Evolutionary conservation across 2,888 invertebrate species (phyloP).

Genomic region (Ditylenchus weischeri): DNA sequence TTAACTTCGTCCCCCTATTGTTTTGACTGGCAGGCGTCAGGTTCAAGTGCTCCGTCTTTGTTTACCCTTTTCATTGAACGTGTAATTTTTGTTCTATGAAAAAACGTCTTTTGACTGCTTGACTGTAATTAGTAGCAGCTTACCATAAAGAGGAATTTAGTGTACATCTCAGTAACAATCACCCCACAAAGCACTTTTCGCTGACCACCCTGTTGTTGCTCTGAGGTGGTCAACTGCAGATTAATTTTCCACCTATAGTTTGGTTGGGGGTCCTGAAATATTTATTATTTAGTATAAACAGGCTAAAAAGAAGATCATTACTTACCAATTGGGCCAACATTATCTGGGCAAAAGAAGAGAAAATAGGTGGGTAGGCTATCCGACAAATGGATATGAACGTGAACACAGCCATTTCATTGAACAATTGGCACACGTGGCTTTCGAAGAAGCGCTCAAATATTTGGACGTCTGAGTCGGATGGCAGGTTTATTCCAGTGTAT

Average conservation of each 20-base stretch:
- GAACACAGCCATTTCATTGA: constrained; percentile 36
- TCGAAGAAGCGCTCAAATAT: constrained; percentile 36
- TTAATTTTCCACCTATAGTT: constrained; percentile 6
- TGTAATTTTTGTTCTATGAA: background rate
- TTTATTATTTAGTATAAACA: background rate
- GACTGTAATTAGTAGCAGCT: background rate
- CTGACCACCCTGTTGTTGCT: background rate
- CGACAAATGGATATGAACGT: constrained; percentile 36
- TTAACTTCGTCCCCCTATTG: too few relatives aligned
- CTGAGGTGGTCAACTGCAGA: constrained; percentile 7
- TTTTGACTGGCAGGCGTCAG: too few relatives aligned
- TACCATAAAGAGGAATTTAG: constrained; percentile 10
- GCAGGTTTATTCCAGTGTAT: constrained; percentile 15
- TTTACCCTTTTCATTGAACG: too few relatives aligned
- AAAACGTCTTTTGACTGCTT: too few relatives aligned
- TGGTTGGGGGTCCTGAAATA: constrained; percentile 2
- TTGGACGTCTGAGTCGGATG: constrained; percentile 21
- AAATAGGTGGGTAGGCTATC: constrained; percentile 32
- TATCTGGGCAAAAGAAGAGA: constrained; percentile 38
- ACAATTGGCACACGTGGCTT: constrained; percentile 21
- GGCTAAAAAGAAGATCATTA: background rate
- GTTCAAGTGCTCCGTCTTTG: too few relatives aligned
- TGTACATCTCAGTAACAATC: constrained; percentile 11
- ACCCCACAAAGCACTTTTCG: constrained; percentile 17
- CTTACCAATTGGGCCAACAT: constrained; percentile 46